Evolutionary conservation across 2,888 invertebrate genomes (phyloP), one percentile per base, ranked within the genome.

Genomic region (Cantharis nigra): DNA sequence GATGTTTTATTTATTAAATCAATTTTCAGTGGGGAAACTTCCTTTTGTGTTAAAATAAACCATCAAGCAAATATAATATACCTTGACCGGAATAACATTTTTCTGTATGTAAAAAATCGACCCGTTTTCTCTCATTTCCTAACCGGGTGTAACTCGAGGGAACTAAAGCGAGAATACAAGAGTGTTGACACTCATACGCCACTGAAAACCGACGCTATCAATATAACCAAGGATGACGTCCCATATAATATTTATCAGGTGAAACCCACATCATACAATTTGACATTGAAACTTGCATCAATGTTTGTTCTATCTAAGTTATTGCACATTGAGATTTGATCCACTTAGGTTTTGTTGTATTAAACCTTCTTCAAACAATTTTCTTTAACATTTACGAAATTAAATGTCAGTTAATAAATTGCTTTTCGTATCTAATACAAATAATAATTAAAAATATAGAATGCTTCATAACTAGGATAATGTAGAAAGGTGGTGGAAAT

Each of bases 221-320:
- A 78, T 78, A 75, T 75, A 26, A 71, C 63, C 30, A 20, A 64
- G 33, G 63, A 75, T 49, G 72, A 70, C 78, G 72, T 64, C 72
- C 71, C 74, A 74, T 77, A 71, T 74, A 62, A 63, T 74, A 74
- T 77, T 77, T 77, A 77, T 76, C 76, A 76, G 76, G 72, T 72
- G 72, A 73, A 76, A 72, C 73, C 72, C 76, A 70, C 63, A 76
- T 76, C 76, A 72, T 73, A 65, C 30, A 67, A 73, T 18, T 65
- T 76, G 72, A 73, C 76, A 72, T 62, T 70, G 63, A 69, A 49
- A 67, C 76, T 64, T 76, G 76, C 76, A 76, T 70, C 76, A 72
- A 14, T 69, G 14, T 74, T 62, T 33, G 26, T 70, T 71, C 62
- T 70, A 63, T 72, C 63, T 76, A 70, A 63, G 70, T 64, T 63